Evolutionary conservation across 2,888 invertebrate genomes (phyloP).

Genomic region (Ethmia dodecea): DNA sequence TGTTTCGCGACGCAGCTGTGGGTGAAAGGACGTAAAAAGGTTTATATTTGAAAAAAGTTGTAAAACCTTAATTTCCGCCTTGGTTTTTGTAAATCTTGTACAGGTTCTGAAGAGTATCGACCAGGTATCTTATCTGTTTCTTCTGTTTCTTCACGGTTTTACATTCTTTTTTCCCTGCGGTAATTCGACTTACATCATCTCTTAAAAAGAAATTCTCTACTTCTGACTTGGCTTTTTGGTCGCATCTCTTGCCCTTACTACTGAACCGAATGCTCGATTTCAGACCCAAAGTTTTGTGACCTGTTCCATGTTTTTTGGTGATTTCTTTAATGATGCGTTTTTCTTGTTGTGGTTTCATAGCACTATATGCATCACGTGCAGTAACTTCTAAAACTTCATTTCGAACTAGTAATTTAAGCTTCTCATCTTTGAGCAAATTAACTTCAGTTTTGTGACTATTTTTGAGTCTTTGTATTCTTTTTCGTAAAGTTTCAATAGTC

Average conservation of each 20-base stretch:
- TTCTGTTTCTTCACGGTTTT: slow-evolving; percentile 8
- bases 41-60: slow-evolving; percentile 16
- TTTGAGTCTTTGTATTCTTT: slow-evolving; percentile 2
- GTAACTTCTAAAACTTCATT: slow-evolving; percentile 7
- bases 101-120: slow-evolving; percentile 8
- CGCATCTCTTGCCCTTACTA: background rate
- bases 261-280: background rate
- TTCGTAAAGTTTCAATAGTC: slow-evolving; percentile 3
- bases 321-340: slow-evolving; percentile 8
- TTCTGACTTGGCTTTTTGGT: slow-evolving; percentile 5
- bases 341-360: slow-evolving; percentile 1
- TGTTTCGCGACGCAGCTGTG: slow-evolving; percentile 8
- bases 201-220: slow-evolving; percentile 8
- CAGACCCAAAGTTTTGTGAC: slow-evolving; percentile 4
- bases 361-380: slow-evolving; percentile 1
- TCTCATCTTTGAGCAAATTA: slow-evolving; percentile 4
- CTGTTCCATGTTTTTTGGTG: background rate
- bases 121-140: slow-evolving; percentile 7
- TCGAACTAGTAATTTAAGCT: slow-evolving; percentile 5
- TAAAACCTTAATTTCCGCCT: slow-evolving; percentile 14
- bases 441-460: slow-evolving; percentile 2
- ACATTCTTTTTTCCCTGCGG: slow-evolving; percentile 11
- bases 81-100: slow-evolving; percentile 12
- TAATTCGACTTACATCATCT: slow-evolving; percentile 11
- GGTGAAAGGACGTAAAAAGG: slow-evolving; percentile 13